Percentiles rank a stretch among this genome's conserved stretches.
These are phyloP conservation scores for Acrossocheilus fasciatus DNA, from an alignment of 2,797 vertebrate genomes.

Conservation along the genomic window DNA sequence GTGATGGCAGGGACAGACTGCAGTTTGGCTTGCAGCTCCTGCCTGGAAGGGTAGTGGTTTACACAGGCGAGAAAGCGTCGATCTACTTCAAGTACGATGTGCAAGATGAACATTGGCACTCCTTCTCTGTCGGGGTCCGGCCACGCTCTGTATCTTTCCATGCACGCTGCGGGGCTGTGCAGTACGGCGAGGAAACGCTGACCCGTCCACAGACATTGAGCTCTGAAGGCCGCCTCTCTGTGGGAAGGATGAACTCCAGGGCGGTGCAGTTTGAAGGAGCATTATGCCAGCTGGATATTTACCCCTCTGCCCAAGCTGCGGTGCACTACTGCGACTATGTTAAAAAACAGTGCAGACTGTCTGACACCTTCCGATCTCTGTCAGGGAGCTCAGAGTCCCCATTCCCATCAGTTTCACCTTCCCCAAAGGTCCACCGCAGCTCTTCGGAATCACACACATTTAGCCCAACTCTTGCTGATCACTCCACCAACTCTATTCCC, in stretches of 20 bases:
- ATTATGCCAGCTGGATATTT: slow-evolving; percentile 93
- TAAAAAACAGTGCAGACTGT: slow-evolving; percentile 88
- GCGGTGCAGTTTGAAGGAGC: slow-evolving; percentile 87
- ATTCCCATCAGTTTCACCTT: slow-evolving; percentile 47
- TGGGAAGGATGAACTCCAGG: slow-evolving; percentile 90
- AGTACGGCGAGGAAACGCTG: slow-evolving; percentile 80
- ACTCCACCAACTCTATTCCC: slow-evolving; percentile 49
- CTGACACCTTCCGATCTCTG: slow-evolving; percentile 85
- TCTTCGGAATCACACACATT: slow-evolving; percentile 39
- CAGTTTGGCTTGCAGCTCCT: slow-evolving; percentile 92
- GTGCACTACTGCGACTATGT: slow-evolving; percentile 90
- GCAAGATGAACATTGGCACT: slow-evolving; percentile 88
- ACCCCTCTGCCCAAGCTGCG: slow-evolving; percentile 88
- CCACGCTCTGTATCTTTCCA: slow-evolving; percentile 84
- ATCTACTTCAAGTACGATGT: slow-evolving; percentile 86
- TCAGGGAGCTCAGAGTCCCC: slow-evolving; percentile 50
- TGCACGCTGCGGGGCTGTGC: slow-evolving; percentile 84
- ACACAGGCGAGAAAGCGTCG: slow-evolving; percentile 85
- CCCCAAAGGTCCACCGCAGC: slow-evolving; percentile 40
- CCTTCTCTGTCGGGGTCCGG: slow-evolving; percentile 84
- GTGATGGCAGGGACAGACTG: slow-evolving; percentile 82
- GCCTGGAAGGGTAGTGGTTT: slow-evolving; percentile 86
- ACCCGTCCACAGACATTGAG: slow-evolving; percentile 78
- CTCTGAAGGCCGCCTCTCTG: slow-evolving; percentile 82
- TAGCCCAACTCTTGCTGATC: slow-evolving; percentile 51